Evolutionary conservation across 2,888 invertebrate genomes (phyloP).

Genomic region (Cheilosia vernalis): DNA sequence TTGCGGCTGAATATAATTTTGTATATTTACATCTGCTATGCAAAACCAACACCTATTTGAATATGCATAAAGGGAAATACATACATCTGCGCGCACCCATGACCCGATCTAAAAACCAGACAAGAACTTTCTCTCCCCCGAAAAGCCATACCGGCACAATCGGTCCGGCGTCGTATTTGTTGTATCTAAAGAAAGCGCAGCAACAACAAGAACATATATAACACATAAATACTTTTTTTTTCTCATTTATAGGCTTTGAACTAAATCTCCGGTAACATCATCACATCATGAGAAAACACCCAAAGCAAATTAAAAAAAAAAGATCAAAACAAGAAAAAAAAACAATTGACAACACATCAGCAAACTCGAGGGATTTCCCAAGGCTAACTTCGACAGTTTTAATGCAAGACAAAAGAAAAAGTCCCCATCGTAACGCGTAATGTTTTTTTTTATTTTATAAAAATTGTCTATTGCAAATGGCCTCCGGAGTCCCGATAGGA

Average conservation of each 20-base stretch:
- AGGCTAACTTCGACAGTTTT: constrained; percentile 20
- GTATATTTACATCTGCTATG: constrained; percentile 3
- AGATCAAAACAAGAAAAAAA: constrained; percentile 32
- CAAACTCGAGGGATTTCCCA: constrained; percentile 30
- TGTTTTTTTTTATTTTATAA: constrained; percentile 1
- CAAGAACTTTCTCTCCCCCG: constrained; percentile 63
- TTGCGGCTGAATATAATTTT: constrained; percentile 1
- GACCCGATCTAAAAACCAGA: constrained; percentile 25
- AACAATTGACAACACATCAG: constrained; percentile 51
- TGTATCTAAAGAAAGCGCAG: constrained; percentile 5
- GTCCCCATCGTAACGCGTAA: constrained; percentile 10
- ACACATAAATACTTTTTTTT: not conserved
- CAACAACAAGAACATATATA: constrained; percentile 13
- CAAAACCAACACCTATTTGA: constrained; percentile 7
- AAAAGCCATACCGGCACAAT: constrained; percentile 34
- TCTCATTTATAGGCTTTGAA: constrained; percentile 10
- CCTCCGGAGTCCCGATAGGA: not conserved
- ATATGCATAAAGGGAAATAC: constrained; percentile 28
- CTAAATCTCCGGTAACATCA: constrained; percentile 28
- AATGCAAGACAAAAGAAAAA: constrained; percentile 36
- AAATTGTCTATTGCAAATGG: constrained; percentile 27
- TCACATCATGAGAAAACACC: constrained; percentile 1
- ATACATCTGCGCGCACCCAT: constrained; percentile 36
- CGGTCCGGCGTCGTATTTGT: not conserved
- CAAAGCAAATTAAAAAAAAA: constrained; percentile 17